Percentiles rank a stretch among this genome's conserved stretches.
These are phyloP conservation scores for Microplitis mediator DNA, from an alignment of 1,140 invertebrate genomes.

Conservation along the genomic window DNA sequence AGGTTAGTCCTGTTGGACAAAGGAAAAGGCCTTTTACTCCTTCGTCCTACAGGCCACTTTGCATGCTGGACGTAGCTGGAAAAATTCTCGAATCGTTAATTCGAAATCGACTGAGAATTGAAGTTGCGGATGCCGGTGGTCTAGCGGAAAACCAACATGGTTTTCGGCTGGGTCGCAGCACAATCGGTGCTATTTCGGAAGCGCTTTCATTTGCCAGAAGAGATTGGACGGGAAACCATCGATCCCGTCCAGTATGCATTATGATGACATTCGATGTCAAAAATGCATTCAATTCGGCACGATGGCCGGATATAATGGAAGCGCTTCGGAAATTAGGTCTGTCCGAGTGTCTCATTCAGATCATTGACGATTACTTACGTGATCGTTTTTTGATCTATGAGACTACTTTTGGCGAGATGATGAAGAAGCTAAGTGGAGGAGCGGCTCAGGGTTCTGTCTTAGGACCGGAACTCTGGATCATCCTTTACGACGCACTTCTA, in stretches of 20 bases:
- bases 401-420: slow-evolving; percentile 3
- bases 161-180: slow-evolving; percentile 31
- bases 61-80: slow-evolving; percentile 27
- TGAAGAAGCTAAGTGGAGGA: too few species aligned
- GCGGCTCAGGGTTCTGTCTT: too few species aligned
- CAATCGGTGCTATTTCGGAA: slow-evolving; percentile 23
- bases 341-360: slow-evolving; percentile 23
- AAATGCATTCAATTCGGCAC: slow-evolving; percentile 39
- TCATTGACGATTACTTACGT: slow-evolving; percentile 29
- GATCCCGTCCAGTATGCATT: background rate
- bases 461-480: too few species aligned
- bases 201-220: slow-evolving; percentile 10
- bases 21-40: slow-evolving; percentile 30
- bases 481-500: too few species aligned
- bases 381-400: slow-evolving; percentile 21
- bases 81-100: slow-evolving; percentile 36
- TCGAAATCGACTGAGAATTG: background rate
- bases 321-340: slow-evolving; percentile 7
- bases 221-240: background rate
- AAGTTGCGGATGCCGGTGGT: slow-evolving; percentile 9
- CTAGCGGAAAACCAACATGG: slow-evolving; percentile 29
- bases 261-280: slow-evolving; percentile 36
- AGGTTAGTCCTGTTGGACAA: slow-evolving; percentile 28
- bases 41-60: slow-evolving; percentile 44
- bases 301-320: slow-evolving; percentile 21